Evolutionary conservation across 2,797 vertebrate species (phyloP), one percentile per base, ranked within the genome.

Genomic region (Lagorchestes hirsutus): DNA sequence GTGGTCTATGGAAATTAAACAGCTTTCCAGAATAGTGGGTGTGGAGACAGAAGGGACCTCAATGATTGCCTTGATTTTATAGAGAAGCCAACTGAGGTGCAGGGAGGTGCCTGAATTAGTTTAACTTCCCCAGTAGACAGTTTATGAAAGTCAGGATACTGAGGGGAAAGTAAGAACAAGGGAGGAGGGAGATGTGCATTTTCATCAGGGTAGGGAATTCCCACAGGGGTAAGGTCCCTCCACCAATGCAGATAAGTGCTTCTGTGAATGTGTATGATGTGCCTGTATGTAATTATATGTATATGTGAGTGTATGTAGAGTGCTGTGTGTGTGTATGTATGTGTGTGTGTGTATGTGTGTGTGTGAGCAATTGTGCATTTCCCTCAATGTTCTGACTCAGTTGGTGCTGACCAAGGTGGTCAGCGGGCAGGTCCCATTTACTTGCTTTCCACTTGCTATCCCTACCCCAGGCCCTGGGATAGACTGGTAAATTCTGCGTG

Each of bases 401-500:
- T 27, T 24, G 74, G 22, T 27, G 22, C 74, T 50, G 22, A 27
- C 74, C 3, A 1, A 1, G 40, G 40, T n/a, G 40, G 40, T 87
- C 74, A 50, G 40, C 2, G 13, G 31, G 13, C 13, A 67, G 40
- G 74, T 1, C 34, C 74, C 0, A 0, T 46, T 46, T 46, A 0
- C 34, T 22, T 8, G 16, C 67, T 74, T 67, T 40, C 16, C 90
- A 11, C 14, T 9, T 54, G 50, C 54, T 59, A n/a, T 55, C 22
- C 54, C 55, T 54, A 56, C 40, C 34, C 9, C 31, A 0, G 1
- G 9, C 13, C 13, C 34, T 56, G 91, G 31, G 34, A 54, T 46
- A 6, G 22, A 91, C 46, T 57, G 0, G 1, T 24, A 12, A 87
- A 9, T 0, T 29, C 0, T 34, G 54, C 1, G 92, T 0, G 16